Conservation (phyloP, 1,140 invertebrate genomes). For the Drosophila biarmipes region DNA sequence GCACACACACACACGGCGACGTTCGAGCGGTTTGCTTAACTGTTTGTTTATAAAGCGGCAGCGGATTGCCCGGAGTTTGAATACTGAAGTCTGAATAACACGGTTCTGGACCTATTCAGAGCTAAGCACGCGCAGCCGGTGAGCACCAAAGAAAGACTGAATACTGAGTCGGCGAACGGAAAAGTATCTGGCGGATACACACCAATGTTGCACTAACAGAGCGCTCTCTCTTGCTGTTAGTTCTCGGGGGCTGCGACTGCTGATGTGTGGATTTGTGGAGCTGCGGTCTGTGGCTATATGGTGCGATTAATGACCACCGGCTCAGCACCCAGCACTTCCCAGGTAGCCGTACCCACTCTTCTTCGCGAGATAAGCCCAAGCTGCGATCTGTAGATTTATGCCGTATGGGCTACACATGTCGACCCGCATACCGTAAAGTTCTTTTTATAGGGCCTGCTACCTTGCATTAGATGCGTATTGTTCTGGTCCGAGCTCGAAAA, state of each 20-base stretch:
- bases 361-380: slow-evolving; percentile 19
- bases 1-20: slow-evolving; percentile 31
- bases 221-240: slow-evolving; percentile 12
- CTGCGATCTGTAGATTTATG: slow-evolving; percentile 45
- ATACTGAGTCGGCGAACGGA: slow-evolving; percentile 47
- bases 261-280: slow-evolving; percentile 61
- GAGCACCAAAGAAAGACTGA: slow-evolving; percentile 71
- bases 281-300: slow-evolving; percentile 9
- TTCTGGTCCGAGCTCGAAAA: slow-evolving; percentile 21
- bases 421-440: slow-evolving; percentile 17
- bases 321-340: slow-evolving; percentile 56
- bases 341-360: slow-evolving; percentile 5
- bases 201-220: slow-evolving; percentile 58
- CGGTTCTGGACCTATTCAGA: slow-evolving; percentile 2
- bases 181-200: slow-evolving; percentile 65
- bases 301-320: slow-evolving; percentile 65
- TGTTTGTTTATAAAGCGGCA: slow-evolving; percentile 70
- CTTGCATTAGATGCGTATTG: slow-evolving; percentile 9
- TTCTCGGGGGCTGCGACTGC: slow-evolving; percentile 50
- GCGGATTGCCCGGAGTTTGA: slow-evolving; percentile 36
- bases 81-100: slow-evolving; percentile 1
- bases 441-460: slow-evolving; percentile 30
- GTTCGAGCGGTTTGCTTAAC: slow-evolving; percentile 69
- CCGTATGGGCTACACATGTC: slow-evolving; percentile 18
- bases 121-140: slow-evolving; percentile 51